Percentiles rank a stretch among this genome's conserved stretches.
phyloP scores from a whole-genome alignment of 2,797 vertebrate species.

The Enteromius mattozi region DNA sequence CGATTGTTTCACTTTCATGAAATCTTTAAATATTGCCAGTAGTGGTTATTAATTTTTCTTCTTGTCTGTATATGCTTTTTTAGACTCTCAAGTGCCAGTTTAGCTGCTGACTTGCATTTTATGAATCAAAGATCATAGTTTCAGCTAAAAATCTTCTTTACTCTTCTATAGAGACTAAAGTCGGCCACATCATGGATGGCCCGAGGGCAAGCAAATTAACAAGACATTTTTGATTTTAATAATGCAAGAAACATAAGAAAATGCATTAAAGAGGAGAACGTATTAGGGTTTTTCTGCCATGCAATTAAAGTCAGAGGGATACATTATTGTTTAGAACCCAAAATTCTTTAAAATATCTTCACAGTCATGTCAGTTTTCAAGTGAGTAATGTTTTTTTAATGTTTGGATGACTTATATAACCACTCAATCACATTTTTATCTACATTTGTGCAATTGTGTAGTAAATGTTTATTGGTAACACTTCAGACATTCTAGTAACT shows the following conservation, averaged over 20 bases:
- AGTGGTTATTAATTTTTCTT: not conserved
- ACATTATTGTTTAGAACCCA: not conserved
- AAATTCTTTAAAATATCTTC: not conserved
- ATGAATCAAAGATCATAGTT: not conserved
- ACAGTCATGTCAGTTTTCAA: not conserved
- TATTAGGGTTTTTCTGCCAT: not conserved
- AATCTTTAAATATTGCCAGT: not conserved
- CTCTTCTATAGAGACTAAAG: not conserved
- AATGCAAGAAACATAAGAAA: not conserved
- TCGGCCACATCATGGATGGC: not conserved
- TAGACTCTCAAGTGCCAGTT: not conserved
- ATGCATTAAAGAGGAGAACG: not conserved
- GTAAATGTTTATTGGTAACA: not conserved
- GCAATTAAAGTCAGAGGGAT: not conserved
- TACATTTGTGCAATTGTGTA: not conserved
- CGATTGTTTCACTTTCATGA: not conserved
- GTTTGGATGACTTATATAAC: not conserved
- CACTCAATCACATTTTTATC: not conserved
- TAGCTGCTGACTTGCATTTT: not conserved
- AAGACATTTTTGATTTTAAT: not conserved
- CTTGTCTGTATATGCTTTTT: not conserved
- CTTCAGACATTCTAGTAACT: too few species aligned
- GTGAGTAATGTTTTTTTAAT: not conserved
- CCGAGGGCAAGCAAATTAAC: not conserved
- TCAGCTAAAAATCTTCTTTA: not conserved